Conservation (phyloP, 2,888 invertebrate species). For the Clivina fossor region DNA sequence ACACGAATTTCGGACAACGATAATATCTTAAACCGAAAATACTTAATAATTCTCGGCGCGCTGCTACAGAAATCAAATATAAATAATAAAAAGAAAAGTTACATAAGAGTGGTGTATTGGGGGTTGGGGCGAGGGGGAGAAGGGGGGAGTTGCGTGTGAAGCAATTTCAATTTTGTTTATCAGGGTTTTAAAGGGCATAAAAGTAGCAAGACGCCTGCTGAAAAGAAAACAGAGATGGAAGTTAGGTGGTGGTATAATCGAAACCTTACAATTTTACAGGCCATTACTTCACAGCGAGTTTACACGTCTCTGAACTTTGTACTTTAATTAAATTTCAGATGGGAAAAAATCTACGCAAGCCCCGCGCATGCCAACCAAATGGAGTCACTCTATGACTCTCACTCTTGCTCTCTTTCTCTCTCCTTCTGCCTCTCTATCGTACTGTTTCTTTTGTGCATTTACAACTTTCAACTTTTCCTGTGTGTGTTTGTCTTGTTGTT, state of each 20-base stretch:
- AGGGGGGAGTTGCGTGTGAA: no score
- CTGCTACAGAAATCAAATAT: not conserved
- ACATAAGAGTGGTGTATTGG: no score
- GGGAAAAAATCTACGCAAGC: no score
- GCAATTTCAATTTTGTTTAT: conserved; percentile 40
- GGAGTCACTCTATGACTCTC: no score
- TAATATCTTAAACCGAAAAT: conserved; percentile 20
- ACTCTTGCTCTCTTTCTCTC: no score
- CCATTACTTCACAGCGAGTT: conserved; percentile 42
- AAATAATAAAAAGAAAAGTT: conserved; percentile 3
- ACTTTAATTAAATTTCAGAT: conserved; percentile 44
- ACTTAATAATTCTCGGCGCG: not conserved
- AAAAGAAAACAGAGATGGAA: no score
- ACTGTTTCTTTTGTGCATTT: no score
- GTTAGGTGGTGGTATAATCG: conserved; percentile 44
- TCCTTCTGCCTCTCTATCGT: no score
- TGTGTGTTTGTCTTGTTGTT: no score
- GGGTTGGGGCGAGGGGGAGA: no score
- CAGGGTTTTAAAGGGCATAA: conserved; percentile 38
- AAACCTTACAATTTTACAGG: conserved; percentile 47
- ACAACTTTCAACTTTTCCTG: no score
- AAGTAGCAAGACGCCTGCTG: conserved; percentile 36
- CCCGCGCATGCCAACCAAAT: no score
- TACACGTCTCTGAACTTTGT: conserved; percentile 40
- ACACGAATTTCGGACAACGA: conserved; percentile 15